Evolutionary conservation across 2,113 vertebrate species (phyloP), one percentile per base, ranked within the genome.

Genomic region (Passer domesticus): DNA sequence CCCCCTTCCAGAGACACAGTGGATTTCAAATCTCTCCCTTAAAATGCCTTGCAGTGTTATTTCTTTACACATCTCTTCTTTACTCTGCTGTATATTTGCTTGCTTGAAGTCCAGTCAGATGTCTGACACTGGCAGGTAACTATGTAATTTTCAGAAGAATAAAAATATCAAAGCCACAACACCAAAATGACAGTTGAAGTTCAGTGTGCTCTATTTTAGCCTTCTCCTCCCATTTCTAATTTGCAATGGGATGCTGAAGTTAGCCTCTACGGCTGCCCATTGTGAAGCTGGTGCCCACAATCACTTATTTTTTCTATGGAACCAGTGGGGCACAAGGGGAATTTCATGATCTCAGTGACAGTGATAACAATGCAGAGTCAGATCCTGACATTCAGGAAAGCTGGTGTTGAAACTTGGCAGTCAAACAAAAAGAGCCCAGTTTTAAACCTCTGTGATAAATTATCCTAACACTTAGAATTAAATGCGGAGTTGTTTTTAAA

Each of bases 161-260:
- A 28, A 77, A 97, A 95, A 95, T 91, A 94, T 68, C 83, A 82
- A 97, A 96, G 52, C 95, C 95, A 63, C 80, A 87, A 60, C 59
- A 80, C 96, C 94, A 83, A 90, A 97, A 97, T 97, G 97, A 95
- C n/a, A 95, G 83, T 70, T 77, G 67, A 67, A 82, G 58, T 92
- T 94, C 30, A 53, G 56, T 33, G 25, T 90, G 91, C 49, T 68
- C 78, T 95, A 89, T 96, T 97, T 97, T 92, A 88, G 79, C 88
- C 62, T 89, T 84, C 18, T 83, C 46, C 66, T 97, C 91, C 69
- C 60, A 27, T 83, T 79, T 94, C 83, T 95, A 89, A 96, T 97
- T 98, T 95, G 81, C 80, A 78, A 0, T 46, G 91, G 52, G 68
- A 56, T 89, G 77, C 91, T 82, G 83, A 70, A 94, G 69, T 94